Evolutionary conservation across 2,888 invertebrate genomes (phyloP), one percentile per base, ranked within the genome.

Genomic region (Cerastoderma edule): DNA sequence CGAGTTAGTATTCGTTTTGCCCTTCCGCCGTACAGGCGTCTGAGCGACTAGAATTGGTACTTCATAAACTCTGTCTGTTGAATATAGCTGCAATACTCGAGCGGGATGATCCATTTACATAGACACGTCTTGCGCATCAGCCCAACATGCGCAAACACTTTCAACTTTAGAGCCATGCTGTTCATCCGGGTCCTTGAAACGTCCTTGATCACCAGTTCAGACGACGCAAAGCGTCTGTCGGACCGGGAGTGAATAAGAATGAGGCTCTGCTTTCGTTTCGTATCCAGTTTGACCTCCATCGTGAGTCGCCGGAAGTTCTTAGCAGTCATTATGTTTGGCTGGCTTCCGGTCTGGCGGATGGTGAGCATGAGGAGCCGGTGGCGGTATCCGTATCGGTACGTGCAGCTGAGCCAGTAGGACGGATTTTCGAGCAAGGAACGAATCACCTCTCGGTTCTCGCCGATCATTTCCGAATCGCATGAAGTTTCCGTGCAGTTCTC

Each of bases 71-170:
- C 60, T 19, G 60, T 60, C 27, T 60, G 60, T 27, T 60, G 24
- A 5, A 39, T 60, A 27, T 39, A 39, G n/a, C 39, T 22, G n/a
- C 60, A 60, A 22, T 60, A 33, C n/a, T 39, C 32, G 16, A 60
- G 39, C 24, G 60, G 39, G 10, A 60, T 39, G n/a, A 60, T 22
- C 60, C 60, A 60, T 24, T 60, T 60, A 39, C 60, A 60, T n/a
- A 22, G 32, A 8, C 32, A 28, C 8, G 16, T 33, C 16, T 28
- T 32, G 22, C 24, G 35, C 1, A 60, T 10, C 10, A 33, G 22
- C 24, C 60, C 60, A 22, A 60, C 35, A 39, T 60, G 39, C 6
- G 60, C 35, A 10, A 39, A 10, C 0, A 39, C 39, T 39, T 60
- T 35, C 27, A 39, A 24, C 13, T 28, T 32, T n/a, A 60, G 33